Evolutionary conservation across 2,797 vertebrate genomes (phyloP), one percentile per base, ranked within the genome.

Genomic region (Bradypodion pumilum): DNA sequence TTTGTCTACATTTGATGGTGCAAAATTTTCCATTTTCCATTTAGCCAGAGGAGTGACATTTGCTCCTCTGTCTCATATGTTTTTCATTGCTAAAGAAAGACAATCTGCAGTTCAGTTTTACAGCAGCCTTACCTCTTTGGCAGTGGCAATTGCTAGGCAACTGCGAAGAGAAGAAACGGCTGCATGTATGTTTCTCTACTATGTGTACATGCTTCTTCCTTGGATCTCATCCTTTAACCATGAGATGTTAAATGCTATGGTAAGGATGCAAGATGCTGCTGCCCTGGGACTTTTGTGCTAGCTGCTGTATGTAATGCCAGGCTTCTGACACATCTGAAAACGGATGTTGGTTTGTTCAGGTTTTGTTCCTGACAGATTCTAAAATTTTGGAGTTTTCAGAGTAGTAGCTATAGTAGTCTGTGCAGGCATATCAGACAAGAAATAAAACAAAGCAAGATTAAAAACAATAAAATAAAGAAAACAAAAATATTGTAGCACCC

Each of bases 1-100:
- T 21, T 68, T 13, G 27, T 75, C 65, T 69, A 8, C 10, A 37
- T 60, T n/a, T 62, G 69, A 73, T 52, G 23, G 13, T 69, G 74
- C 42, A 9, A 78, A 46, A 63, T 15, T 72, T n/a, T 73, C n/a
- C 83, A 70, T 19, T 49, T 76, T 72, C 72, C 66, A 72, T 69
- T 68, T 46, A 69, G 32, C 40, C 27, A 76, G 49, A 80, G 72
- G 46, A 60, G 25, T 27, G 9, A 63, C 60, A n/a, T 59, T 56
- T 69, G 7, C 29, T 77, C 37, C 59, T 77, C 19, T 7, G 5
- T 19, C 37, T 56, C 29, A 56, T 59, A 79, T 5, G n/a, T 23
- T 56, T 74, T 84, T 80, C 35, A 56, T 63, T 75, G 44, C 60
- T 75, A 19, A 82, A 66, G 49, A 60, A 66, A 7, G 37, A 60